Percentiles rank a stretch among this genome's conserved stretches.
These are phyloP conservation scores for Drosophila kuntzei DNA, from an alignment of 2,888 invertebrate species.

Conservation along the genomic window DNA sequence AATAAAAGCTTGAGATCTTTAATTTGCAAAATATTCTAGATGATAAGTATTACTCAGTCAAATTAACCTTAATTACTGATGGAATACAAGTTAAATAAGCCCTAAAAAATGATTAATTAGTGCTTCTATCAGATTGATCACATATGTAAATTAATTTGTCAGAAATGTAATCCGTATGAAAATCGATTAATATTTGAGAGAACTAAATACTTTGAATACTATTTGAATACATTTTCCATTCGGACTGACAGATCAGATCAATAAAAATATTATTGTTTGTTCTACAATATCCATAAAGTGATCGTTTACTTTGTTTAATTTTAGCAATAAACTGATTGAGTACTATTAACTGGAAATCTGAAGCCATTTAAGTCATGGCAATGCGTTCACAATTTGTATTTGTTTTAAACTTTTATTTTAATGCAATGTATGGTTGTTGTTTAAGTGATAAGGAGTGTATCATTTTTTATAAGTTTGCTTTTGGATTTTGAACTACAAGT, in stretches of 20 bases:
- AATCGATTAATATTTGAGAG: no score
- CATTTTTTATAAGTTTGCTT: constrained; percentile 15
- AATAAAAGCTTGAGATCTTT: neutral
- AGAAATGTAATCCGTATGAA: no score
- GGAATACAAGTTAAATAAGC: neutral
- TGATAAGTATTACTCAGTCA: neutral
- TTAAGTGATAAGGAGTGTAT: neutral
- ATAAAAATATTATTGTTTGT: no score
- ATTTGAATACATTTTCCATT: no score
- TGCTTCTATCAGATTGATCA: neutral
- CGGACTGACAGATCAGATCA: no score
- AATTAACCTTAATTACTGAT: neutral
- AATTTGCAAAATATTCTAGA: neutral
- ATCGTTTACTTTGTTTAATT: no score
- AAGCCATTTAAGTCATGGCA: neutral
- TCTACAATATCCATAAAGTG: no score
- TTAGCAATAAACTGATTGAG: no score
- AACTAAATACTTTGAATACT: no score
- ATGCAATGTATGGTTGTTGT: constrained; percentile 6
- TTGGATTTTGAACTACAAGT: neutral
- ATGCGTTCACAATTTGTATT: neutral
- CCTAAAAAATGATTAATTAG: neutral
- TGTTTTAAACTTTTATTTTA: neutral
- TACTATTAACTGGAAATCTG: no score
- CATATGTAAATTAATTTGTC: no score